Evolutionary conservation across 37 sponge, comb jelly and placozoan genomes (phyloP).

Genomic region (Petrosia ficiformis): DNA sequence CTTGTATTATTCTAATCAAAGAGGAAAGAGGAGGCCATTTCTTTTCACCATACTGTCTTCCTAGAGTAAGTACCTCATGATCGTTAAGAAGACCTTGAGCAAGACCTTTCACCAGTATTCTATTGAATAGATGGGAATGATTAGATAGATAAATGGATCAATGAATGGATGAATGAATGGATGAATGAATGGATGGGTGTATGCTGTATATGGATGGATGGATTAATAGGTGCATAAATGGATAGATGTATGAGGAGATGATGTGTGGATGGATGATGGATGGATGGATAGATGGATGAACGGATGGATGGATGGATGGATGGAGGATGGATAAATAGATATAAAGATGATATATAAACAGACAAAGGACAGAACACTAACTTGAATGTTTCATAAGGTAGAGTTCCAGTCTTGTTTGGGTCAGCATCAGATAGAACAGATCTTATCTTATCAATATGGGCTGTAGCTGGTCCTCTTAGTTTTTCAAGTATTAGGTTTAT

Average conservation of each 20-base stretch:
- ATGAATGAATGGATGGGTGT: too few relatives aligned
- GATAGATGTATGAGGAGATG: too few relatives aligned
- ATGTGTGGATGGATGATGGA: too few relatives aligned
- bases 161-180: too few relatives aligned
- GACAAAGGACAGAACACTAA: neutral
- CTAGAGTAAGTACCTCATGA: constrained; percentile 88
- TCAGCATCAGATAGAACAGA: constrained; percentile 41
- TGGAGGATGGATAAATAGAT: too few relatives aligned
- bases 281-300: too few relatives aligned
- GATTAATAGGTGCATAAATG: too few relatives aligned
- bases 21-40: constrained; percentile 47
- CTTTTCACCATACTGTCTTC: constrained; percentile 71
- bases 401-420: constrained; percentile 16
- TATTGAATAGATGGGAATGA: too few relatives aligned
- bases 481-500: constrained; percentile 55
- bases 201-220: too few relatives aligned
- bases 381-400: constrained; percentile 57
- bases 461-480: constrained; percentile 58
- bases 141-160: too few relatives aligned
- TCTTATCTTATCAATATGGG: constrained; percentile 31
- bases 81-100: constrained; percentile 71
- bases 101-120: constrained; percentile 41
- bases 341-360: constrained; percentile 11
- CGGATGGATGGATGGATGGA: too few relatives aligned
- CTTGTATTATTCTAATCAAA: constrained; percentile 47